These are phyloP conservation scores for Chaetodon trifascialis DNA, from an alignment of 2,113 vertebrate genomes.

Conservation along the genomic window DNA sequence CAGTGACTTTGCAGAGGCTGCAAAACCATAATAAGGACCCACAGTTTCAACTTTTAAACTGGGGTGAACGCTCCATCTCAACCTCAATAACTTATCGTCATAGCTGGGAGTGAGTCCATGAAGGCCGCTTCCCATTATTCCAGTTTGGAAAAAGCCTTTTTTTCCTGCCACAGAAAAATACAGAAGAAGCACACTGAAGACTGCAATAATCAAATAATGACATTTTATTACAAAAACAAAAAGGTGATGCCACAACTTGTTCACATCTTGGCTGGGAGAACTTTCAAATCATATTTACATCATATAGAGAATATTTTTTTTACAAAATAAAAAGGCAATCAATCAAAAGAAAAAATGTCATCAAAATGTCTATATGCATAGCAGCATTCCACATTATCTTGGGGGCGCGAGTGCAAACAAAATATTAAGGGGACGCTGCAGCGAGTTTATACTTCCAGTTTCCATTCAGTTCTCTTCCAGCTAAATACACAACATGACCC, in stretches of 20 bases:
- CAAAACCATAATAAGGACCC: neutral
- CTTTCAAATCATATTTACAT: slow-evolving; percentile 68
- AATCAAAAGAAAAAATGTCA: slow-evolving; percentile 2
- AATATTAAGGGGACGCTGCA: neutral
- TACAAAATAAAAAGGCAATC: neutral
- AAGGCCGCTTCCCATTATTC: neutral
- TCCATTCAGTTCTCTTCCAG: slow-evolving; percentile 7
- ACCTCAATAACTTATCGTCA: neutral
- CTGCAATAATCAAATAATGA: slow-evolving; percentile 14
- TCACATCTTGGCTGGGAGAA: slow-evolving; percentile 28
- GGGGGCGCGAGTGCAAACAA: slow-evolving; percentile 49
- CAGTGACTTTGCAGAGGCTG: neutral
- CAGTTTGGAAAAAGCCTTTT: neutral
- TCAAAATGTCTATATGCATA: slow-evolving; percentile 9
- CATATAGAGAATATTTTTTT: slow-evolving; percentile 48
- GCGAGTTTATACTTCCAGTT: too few relatives aligned
- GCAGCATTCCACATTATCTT: neutral
- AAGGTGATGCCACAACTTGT: neutral
- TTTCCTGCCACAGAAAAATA: neutral
- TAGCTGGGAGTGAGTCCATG: neutral
- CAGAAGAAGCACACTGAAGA: neutral
- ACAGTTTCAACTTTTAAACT: neutral
- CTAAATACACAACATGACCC: neutral
- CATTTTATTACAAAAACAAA: slow-evolving; percentile 55
- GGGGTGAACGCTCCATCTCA: too few relatives aligned